Conservation (phyloP, 2,113 vertebrate genomes). For the Cebus imitator region DNA sequence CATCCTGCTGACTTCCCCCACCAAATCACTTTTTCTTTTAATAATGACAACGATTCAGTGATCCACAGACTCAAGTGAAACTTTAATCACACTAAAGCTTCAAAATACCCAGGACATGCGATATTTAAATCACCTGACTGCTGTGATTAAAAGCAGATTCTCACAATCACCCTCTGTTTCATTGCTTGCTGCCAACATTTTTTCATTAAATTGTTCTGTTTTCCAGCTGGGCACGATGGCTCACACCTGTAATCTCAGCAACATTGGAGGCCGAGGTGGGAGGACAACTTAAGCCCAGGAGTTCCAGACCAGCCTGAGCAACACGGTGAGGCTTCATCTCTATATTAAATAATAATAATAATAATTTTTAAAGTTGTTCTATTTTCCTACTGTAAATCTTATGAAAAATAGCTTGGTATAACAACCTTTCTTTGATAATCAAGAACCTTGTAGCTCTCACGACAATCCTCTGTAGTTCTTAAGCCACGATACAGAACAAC, state of each 20-base stretch:
- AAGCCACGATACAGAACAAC: background rate
- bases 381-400: background rate
- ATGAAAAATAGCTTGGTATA: background rate
- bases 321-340: too few relatives aligned
- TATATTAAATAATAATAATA: too few relatives aligned
- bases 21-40: background rate
- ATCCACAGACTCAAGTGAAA: background rate
- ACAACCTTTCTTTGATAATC: background rate
- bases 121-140: background rate
- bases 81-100: background rate
- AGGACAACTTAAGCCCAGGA: too few relatives aligned
- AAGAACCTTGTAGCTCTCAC: background rate
- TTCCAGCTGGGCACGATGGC: too few relatives aligned
- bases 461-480: background rate
- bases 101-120: background rate
- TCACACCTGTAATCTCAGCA: too few relatives aligned
- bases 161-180: background rate
- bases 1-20: background rate
- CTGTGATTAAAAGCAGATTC: slow-evolving; percentile 22
- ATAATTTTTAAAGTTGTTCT: too few relatives aligned
- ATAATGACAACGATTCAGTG: background rate
- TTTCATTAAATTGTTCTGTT: background rate
- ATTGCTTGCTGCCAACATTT: background rate
- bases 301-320: too few relatives aligned
- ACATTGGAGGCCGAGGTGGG: too few relatives aligned